A percentile compares a stretch with the other conserved stretches of the same genome.
Evolutionary conservation across 2,888 invertebrate genomes (phyloP).

Genomic region (Mythimna lalbum): DNA sequence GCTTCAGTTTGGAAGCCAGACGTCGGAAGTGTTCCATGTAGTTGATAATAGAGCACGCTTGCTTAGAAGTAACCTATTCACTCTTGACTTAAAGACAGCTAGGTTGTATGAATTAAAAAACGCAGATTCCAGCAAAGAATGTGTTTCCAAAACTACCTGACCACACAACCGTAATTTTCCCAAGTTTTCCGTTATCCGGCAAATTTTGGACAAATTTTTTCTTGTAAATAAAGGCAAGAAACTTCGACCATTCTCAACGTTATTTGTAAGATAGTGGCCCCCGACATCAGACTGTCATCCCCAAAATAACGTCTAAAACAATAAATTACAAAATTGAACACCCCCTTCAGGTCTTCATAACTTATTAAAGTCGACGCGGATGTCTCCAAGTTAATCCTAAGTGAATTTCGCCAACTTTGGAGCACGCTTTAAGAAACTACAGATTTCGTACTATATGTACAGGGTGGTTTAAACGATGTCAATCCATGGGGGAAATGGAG

Average conservation of each 20-base stretch:
- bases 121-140: too few species aligned
- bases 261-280: not conserved
- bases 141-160: too few species aligned
- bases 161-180: too few species aligned
- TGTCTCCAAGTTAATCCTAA: constrained; percentile 55
- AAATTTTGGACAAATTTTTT: not conserved
- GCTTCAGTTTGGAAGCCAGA: too few species aligned
- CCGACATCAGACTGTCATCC: not conserved
- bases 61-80: too few species aligned
- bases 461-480: constrained; percentile 23
- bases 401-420: constrained; percentile 48
- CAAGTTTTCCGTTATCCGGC: too few species aligned
- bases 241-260: not conserved
- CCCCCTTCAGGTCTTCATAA: constrained; percentile 41
- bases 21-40: too few species aligned
- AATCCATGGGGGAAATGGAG: not conserved
- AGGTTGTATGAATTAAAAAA: too few species aligned
- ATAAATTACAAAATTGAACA: constrained; percentile 43
- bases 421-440: constrained; percentile 49
- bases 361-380: constrained; percentile 56
- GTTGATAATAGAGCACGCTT: too few species aligned
- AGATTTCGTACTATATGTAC: constrained; percentile 35
- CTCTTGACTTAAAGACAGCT: too few species aligned
- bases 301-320: constrained; percentile 13
- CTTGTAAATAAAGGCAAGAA: not conserved